Conservation (phyloP, 2,797 vertebrate genomes). For the Dendrocincla fuliginosa region DNA sequence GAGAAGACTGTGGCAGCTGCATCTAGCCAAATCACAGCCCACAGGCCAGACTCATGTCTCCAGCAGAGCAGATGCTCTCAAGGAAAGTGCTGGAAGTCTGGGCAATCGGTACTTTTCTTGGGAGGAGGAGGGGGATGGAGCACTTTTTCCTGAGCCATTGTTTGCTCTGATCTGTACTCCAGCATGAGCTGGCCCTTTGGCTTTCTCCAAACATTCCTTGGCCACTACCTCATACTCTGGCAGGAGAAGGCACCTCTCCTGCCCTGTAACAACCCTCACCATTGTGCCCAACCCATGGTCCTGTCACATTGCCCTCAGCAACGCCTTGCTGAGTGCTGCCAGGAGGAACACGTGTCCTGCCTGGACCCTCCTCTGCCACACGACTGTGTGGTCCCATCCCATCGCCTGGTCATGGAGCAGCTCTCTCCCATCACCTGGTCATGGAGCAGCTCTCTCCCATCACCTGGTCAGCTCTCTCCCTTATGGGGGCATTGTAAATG, state of each 20-base stretch:
- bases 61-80: not conserved
- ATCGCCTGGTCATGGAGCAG: not conserved
- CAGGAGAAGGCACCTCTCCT: not conserved
- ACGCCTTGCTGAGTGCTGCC: not conserved
- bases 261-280: not conserved
- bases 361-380: not conserved
- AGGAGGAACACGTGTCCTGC: not conserved
- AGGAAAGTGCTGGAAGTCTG: not conserved
- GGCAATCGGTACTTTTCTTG: not conserved
- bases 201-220: rapidly evolving
- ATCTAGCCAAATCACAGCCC: not conserved
- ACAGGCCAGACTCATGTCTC: not conserved
- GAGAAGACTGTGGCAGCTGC: not conserved
- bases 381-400: rapidly evolving
- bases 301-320: not conserved
- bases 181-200: not conserved
- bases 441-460: too few relatives aligned
- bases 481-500: not conserved
- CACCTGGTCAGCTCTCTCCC: too few relatives aligned
- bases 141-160: not conserved
- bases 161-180: not conserved
- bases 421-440: not conserved
- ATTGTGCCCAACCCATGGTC: not conserved
- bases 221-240: not conserved
- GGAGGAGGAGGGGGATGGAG: not conserved